Conservation (phyloP, 2,888 invertebrate species). For the Portevinia maculata region DNA sequence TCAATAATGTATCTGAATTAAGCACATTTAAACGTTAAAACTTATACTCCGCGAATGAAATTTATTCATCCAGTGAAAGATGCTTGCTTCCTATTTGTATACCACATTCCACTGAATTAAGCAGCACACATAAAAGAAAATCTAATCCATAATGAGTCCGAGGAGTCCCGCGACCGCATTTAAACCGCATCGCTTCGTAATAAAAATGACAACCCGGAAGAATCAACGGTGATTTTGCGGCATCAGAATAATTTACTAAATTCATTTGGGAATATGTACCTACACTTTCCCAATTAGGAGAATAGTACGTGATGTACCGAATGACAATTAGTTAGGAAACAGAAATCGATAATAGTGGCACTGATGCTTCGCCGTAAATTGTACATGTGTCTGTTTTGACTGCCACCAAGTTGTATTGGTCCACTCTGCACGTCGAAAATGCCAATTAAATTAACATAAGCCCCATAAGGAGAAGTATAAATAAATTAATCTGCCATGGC, state of each 20-base stretch:
- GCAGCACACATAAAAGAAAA: constrained; percentile 33
- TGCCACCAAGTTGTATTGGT: constrained; percentile 19
- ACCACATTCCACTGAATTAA: constrained; percentile 43
- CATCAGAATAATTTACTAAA: constrained; percentile 38
- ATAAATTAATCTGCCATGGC: constrained; percentile 51
- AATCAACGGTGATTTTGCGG: constrained; percentile 26
- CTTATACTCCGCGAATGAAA: background rate
- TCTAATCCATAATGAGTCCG: constrained; percentile 21
- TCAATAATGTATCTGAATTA: constrained; percentile 36
- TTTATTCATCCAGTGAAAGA: constrained; percentile 15
- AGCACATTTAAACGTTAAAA: constrained; percentile 32
- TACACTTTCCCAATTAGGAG: constrained; percentile 56
- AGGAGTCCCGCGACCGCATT: background rate
- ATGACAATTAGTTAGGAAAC: constrained; percentile 44
- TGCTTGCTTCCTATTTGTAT: constrained; percentile 13
- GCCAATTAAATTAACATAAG: constrained; percentile 72
- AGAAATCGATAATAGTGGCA: constrained; percentile 27
- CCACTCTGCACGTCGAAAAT: constrained; percentile 35
- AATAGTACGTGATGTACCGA: constrained; percentile 21
- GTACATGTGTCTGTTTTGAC: constrained; percentile 41
- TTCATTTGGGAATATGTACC: constrained; percentile 26
- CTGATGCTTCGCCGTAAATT: constrained; percentile 20
- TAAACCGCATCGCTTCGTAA: background rate
- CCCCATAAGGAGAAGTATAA: constrained; percentile 50
- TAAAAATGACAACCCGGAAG: constrained; percentile 20